Percentiles rank a stretch among this genome's conserved stretches.
Evolutionary conservation across 2,113 vertebrate genomes (phyloP).

Genomic region (Atrichornis clamosus): DNA sequence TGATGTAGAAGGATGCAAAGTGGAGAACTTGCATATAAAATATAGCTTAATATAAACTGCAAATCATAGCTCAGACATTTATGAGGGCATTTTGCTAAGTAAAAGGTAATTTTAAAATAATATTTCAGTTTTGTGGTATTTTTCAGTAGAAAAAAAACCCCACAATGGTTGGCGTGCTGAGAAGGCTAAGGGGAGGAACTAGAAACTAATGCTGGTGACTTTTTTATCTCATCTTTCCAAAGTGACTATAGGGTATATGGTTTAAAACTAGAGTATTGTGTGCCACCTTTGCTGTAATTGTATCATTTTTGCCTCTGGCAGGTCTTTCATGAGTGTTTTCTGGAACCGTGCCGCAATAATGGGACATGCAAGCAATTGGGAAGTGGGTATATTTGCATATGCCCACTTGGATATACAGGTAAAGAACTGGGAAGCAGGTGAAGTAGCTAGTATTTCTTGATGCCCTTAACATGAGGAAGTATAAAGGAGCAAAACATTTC

Average conservation of each 20-base stretch:
- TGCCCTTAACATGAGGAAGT: background rate
- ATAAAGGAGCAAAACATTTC: background rate
- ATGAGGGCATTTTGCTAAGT: background rate
- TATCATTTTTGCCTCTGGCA: constrained; percentile 49
- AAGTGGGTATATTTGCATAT: constrained; percentile 89
- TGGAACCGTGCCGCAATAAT: constrained; percentile 90
- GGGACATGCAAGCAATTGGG: constrained; percentile 94
- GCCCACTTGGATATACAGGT: constrained; percentile 76
- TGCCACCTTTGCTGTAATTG: background rate
- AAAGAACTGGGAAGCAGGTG: constrained; percentile 55
- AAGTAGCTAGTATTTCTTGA: background rate
- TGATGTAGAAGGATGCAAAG: background rate
- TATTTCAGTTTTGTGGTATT: background rate
- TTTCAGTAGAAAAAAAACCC: background rate
- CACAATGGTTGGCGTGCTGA: background rate
- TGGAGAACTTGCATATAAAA: background rate
- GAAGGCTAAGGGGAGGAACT: background rate
- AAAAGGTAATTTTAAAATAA: background rate
- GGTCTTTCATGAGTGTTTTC: constrained; percentile 96
- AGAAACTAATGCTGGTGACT: background rate
- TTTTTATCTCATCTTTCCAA: background rate
- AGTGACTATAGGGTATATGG: background rate
- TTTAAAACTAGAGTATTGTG: background rate
- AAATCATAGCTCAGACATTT: background rate
- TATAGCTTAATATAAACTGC: background rate